These are phyloP conservation scores for Marmota monax DNA, from an alignment of 2,113 vertebrate genomes.

Conservation along the genomic window DNA sequence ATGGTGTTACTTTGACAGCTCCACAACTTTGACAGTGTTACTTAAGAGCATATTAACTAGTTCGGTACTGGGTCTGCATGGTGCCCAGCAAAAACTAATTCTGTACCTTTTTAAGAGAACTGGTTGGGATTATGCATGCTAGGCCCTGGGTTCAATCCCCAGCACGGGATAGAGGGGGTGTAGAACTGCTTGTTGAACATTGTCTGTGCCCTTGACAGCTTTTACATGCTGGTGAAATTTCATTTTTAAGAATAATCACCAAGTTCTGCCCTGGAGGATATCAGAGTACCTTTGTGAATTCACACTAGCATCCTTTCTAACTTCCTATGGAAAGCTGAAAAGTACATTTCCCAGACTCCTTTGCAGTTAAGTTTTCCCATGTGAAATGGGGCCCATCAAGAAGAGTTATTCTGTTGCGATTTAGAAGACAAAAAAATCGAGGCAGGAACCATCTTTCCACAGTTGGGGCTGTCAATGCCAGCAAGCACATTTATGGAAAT, in stretches of 20 bases:
- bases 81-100: not conserved
- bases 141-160: too few species aligned
- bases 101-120: constrained; percentile 26
- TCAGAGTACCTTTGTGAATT: not conserved
- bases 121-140: not conserved
- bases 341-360: constrained; percentile 28
- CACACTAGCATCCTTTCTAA: not conserved
- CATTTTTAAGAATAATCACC: not conserved
- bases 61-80: not conserved
- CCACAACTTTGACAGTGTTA: not conserved
- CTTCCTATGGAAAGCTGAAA: constrained; percentile 1
- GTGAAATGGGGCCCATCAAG: not conserved
- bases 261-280: constrained; percentile 8
- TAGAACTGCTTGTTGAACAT: not conserved
- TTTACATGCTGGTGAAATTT: not conserved
- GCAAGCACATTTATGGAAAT: not conserved
- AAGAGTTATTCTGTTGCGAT: constrained; percentile 8
- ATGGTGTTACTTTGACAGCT: not conserved
- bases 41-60: not conserved
- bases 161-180: too few species aligned
- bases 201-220: not conserved
- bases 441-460: not conserved
- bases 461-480: not conserved
- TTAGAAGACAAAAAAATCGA: not conserved
- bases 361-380: not conserved